Evolutionary conservation across 2,888 invertebrate genomes (phyloP), one percentile per base, ranked within the genome.

Genomic region (Parnassius orleans): DNA sequence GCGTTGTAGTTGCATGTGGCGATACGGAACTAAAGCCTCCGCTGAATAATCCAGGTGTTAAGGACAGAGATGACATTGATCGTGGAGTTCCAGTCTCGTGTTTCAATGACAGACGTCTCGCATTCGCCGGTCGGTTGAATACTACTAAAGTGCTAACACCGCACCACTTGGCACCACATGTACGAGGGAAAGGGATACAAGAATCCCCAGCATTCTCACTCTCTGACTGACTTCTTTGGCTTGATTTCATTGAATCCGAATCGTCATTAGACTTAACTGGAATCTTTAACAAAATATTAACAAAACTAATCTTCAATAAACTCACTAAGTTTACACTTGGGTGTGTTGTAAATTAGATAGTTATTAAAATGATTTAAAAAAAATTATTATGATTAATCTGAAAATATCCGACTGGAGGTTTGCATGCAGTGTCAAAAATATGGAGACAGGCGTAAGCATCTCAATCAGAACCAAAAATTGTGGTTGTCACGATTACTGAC

Each of bases 91-190:
- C 93, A 10, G 94, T 93, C 78, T 96, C 96, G 19, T 94, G 93
- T 70, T 90, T 90, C 57, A 95, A 84, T 0, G 95, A 95, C 19
- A 95, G 78, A 61, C 95, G 90, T 71, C 95, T 93, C 0, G 94
- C 93, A 71, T 94, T 93, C 60, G 95, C 92, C 0, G 95, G 95
- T 57, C 97, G 93, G 57, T 95, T 95, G 86, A 98, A 98, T 69
- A 96, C 96, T 0, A 98, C 97, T 63, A 99, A 86, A 61, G 95
- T 93, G 74, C 97, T 97, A 24, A 96, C 96, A 41, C 96, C 96
- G 84, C 97, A 97, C 92, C 98, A 99, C 74, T 96, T 95, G 0
- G 98, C 98, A 1, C 98, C 98, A 10, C 97, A 98, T 0, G 98
- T 98, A 60, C 97, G 93, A 0, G 98, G 98, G 84, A 98, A 99